A percentile compares a stretch with the other conserved stretches of the same genome.
These are phyloP conservation scores for Erpetoichthys calabaricus DNA, from an alignment of 2,797 vertebrate species.

Conservation along the genomic window DNA sequence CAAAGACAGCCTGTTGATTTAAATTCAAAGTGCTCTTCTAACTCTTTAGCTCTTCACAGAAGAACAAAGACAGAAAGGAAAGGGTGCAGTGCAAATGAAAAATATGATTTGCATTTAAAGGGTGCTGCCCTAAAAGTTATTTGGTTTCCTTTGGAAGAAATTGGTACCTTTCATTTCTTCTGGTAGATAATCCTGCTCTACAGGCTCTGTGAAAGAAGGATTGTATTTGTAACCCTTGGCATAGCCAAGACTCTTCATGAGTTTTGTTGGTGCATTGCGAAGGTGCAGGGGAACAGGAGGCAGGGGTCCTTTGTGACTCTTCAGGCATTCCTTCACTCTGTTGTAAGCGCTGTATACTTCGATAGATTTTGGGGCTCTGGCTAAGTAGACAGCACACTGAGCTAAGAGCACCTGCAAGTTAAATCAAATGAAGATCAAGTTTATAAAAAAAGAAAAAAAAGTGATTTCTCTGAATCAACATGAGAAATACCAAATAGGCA, in stretches of 20 bases:
- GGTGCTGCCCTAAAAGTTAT: slow-evolving; percentile 10
- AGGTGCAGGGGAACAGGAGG: slow-evolving; percentile 84
- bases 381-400: slow-evolving; percentile 80
- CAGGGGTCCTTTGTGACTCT: slow-evolving; percentile 73
- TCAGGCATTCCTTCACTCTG: slow-evolving; percentile 74
- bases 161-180: slow-evolving; percentile 56
- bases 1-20: too few species aligned
- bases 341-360: slow-evolving; percentile 72
- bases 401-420: slow-evolving; percentile 75
- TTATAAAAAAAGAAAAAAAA: neutral
- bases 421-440: neutral
- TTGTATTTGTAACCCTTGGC: slow-evolving; percentile 86
- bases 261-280: slow-evolving; percentile 74
- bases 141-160: slow-evolving; percentile 61
- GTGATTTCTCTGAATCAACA: neutral
- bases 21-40: too few species aligned
- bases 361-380: slow-evolving; percentile 80
- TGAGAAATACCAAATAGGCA: too few species aligned
- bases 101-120: too few species aligned
- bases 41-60: too few species aligned
- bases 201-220: slow-evolving; percentile 53
- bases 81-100: too few species aligned
- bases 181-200: slow-evolving; percentile 84
- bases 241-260: slow-evolving; percentile 87
- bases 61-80: too few species aligned